Evolutionary conservation across 1,140 invertebrate species (phyloP).

Genomic region (Drosophila watanabei): DNA sequence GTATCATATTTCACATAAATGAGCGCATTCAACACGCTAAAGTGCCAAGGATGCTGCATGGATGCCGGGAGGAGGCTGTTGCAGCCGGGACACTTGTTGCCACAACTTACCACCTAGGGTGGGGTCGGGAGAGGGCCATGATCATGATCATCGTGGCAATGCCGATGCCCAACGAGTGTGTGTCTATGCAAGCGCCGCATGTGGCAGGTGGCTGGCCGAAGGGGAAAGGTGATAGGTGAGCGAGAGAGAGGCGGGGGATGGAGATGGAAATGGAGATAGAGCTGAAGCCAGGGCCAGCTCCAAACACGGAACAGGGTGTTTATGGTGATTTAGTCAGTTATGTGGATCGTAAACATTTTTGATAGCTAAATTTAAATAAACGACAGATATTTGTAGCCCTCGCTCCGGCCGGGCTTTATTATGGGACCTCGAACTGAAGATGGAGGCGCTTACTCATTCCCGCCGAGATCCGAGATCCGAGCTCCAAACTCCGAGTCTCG

Average conservation of each 20-base stretch:
- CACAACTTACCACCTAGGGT: conserved; percentile 82
- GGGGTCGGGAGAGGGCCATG: conserved; percentile 56
- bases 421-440: conserved; percentile 41
- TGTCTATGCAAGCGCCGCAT: conserved; percentile 73
- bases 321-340: conserved; percentile 86
- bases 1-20: conserved; percentile 84
- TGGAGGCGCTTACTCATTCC: conserved; percentile 73
- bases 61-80: conserved; percentile 19
- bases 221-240: conserved; percentile 16
- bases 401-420: conserved; percentile 40
- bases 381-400: conserved; percentile 83
- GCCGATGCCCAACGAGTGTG: conserved; percentile 42
- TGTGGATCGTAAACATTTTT: conserved; percentile 85
- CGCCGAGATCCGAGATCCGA: background rate
- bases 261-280: conserved; percentile 23
- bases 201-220: conserved; percentile 55
- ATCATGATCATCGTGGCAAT: conserved; percentile 37
- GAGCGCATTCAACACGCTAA: conserved; percentile 83
- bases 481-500: conserved; percentile 3
- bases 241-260: background rate
- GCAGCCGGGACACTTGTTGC: conserved; percentile 73
- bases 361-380: conserved; percentile 86
- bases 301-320: conserved; percentile 83
- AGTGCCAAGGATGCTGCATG: conserved; percentile 74
- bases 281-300: conserved; percentile 22